Percentiles rank a stretch among this genome's conserved stretches.
phyloP scores from a whole-genome alignment of 1,140 invertebrate species.

The Heterodera carotae region DNA sequence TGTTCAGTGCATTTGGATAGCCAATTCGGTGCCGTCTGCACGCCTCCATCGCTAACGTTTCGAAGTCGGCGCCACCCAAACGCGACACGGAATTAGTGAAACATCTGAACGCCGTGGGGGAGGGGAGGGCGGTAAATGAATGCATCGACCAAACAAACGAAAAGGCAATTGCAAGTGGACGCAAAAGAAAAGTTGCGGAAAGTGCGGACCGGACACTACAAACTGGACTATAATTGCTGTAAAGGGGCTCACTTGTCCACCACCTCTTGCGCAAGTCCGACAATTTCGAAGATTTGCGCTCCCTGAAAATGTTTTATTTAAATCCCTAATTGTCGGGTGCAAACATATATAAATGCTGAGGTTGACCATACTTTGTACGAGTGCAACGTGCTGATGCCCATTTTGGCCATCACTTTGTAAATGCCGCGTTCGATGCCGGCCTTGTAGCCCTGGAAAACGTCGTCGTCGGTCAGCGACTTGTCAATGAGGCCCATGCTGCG shows the following conservation, averaged over 20 bases:
- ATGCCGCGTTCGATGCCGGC: constrained; percentile 69
- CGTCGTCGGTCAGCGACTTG: constrained; percentile 79
- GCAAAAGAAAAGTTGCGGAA: not conserved
- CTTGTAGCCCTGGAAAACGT: constrained; percentile 63
- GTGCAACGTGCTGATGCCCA: constrained; percentile 97
- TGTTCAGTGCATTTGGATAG: constrained; percentile 69
- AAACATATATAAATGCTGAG: no score
- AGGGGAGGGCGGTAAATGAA: no score
- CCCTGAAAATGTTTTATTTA: constrained; percentile 68
- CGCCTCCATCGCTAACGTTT: constrained; percentile 84
- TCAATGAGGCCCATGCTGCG: constrained; percentile 76
- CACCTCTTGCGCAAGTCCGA: constrained; percentile 87
- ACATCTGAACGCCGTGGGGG: constrained; percentile 64
- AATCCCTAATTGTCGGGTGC: not conserved
- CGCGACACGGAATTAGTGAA: constrained; percentile 92
- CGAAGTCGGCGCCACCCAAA: constrained; percentile 88
- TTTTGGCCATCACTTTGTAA: constrained; percentile 90
- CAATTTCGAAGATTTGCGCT: constrained; percentile 98
- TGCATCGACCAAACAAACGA: no score
- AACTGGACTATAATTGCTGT: not conserved
- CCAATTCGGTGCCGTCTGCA: constrained; percentile 80
- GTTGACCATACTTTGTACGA: constrained; percentile 93
- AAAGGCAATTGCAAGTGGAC: no score
- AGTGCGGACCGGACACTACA: not conserved
- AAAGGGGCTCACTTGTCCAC: constrained; percentile 71